Conservation (phyloP, 2,888 invertebrate genomes). For the Lepidochitona cinerea region DNA sequence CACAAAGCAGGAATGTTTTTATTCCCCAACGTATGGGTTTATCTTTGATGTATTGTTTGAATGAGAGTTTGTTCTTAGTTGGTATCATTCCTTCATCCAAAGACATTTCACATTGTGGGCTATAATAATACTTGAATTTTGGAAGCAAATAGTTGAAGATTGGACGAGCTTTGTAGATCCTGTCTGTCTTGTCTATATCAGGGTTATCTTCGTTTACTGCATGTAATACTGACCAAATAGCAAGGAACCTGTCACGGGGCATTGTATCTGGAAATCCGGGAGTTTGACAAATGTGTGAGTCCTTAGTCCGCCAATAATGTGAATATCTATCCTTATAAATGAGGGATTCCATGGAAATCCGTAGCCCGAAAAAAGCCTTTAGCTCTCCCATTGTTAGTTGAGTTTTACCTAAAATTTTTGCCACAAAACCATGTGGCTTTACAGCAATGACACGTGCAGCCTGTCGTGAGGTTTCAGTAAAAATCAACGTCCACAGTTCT, state of each 20-base stretch:
- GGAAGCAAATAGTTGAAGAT: constrained; percentile 14
- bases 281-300: constrained; percentile 17
- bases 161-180: constrained; percentile 24
- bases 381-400: constrained; percentile 13
- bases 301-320: constrained; percentile 17
- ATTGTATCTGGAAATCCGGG: constrained; percentile 27
- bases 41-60: constrained; percentile 24
- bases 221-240: constrained; percentile 24
- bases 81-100: constrained; percentile 28
- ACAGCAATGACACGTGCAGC: background rate
- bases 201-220: constrained; percentile 23
- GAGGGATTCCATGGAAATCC: constrained; percentile 21
- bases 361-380: constrained; percentile 23
- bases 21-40: constrained; percentile 18
- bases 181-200: constrained; percentile 18
- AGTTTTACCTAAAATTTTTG: constrained; percentile 11
- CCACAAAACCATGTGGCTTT: constrained; percentile 13
- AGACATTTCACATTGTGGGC: constrained; percentile 15
- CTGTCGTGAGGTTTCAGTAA: background rate
- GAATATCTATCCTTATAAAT: constrained; percentile 17
- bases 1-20: constrained; percentile 23
- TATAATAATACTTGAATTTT: constrained; percentile 20
- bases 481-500: constrained; percentile 11
- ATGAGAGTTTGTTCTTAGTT: constrained; percentile 13
- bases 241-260: constrained; percentile 20